A percentile compares a stretch with the other conserved stretches of the same genome.
Conservation (phyloP, 2,797 vertebrate genomes). For the Melanotaenia parkinsoni region DNA sequence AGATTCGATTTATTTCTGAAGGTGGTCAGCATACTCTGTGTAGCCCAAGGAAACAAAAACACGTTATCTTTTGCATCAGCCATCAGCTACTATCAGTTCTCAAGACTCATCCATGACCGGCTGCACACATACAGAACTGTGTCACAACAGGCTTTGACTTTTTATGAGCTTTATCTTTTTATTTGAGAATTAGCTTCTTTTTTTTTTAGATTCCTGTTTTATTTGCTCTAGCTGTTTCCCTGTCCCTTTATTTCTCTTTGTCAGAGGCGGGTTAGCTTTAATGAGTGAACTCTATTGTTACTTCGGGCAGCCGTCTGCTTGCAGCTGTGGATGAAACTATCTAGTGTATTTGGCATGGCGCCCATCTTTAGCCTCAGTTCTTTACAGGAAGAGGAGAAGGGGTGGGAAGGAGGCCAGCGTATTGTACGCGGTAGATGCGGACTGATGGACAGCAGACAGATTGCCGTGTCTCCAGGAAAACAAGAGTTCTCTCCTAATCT, state of each 20-base stretch:
- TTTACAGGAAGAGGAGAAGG: conserved; percentile 46
- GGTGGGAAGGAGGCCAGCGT: conserved; percentile 45
- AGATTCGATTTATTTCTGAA: conserved; percentile 61
- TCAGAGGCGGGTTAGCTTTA: conserved; percentile 66
- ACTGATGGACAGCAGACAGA: conserved; percentile 75
- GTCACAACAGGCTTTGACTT: conserved; percentile 15
- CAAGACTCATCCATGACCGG: conserved; percentile 46
- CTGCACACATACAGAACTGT: conserved; percentile 13
- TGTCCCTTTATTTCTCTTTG: conserved; percentile 40
- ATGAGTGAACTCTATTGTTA: conserved; percentile 82
- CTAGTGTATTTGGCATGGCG: conserved; percentile 75
- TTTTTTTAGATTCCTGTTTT: conserved; percentile 33
- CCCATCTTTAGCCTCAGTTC: conserved; percentile 63
- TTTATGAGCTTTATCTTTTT: conserved; percentile 7
- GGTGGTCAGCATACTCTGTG: conserved; percentile 61
- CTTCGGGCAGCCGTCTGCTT: conserved; percentile 69
- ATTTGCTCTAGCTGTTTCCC: conserved; percentile 10
- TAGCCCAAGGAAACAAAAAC: conserved; percentile 50
- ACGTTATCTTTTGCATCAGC: conserved; percentile 63
- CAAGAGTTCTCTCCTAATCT: conserved; percentile 58
- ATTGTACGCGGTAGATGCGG: conserved; percentile 70
- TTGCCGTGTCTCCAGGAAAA: conserved; percentile 62
- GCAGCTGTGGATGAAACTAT: conserved; percentile 85
- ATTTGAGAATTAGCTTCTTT: conserved; percentile 28
- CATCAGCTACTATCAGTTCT: conserved; percentile 60